Conservation (phyloP, 1,140 invertebrate genomes). For the Muscidifurax raptorellus region DNA sequence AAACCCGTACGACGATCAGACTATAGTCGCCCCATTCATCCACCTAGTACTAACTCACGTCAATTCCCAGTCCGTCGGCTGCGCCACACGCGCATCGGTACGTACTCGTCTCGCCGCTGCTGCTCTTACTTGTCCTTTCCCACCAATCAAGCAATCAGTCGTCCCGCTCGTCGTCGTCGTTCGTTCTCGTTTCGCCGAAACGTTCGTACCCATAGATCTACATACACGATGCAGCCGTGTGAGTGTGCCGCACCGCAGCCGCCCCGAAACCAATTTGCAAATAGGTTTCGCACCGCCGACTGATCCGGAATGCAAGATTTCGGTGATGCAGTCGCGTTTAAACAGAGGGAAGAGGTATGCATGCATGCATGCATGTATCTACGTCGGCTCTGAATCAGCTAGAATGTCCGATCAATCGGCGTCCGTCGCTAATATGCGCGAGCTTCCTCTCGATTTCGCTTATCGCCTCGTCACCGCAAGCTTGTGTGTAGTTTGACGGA, state of each 20-base stretch:
- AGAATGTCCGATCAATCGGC: slow-evolving; percentile 33
- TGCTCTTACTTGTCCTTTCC: background rate
- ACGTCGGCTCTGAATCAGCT: slow-evolving; percentile 6
- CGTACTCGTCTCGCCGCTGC: background rate
- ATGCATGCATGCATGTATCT: background rate
- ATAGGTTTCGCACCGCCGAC: slow-evolving; percentile 21
- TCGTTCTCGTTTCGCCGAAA: background rate
- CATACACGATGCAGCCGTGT: background rate
- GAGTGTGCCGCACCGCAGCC: background rate
- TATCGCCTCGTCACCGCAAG: background rate
- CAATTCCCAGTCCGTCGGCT: background rate
- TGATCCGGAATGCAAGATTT: background rate
- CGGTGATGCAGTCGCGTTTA: background rate
- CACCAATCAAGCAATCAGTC: slow-evolving; percentile 29
- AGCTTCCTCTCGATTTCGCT: slow-evolving; percentile 9
- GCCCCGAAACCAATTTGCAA: slow-evolving; percentile 33
- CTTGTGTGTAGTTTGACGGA: background rate
- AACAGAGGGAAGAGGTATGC: background rate
- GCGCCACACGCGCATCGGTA: background rate
- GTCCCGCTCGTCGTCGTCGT: background rate
- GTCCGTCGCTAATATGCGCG: background rate
- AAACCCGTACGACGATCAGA: too few species aligned
- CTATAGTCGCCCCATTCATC: background rate
- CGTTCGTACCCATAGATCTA: background rate
- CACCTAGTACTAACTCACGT: background rate